A percentile compares a stretch with the other conserved stretches of the same genome.
Conservation (phyloP, 1,140 invertebrate species). For the Tetragnatha versicolor region DNA sequence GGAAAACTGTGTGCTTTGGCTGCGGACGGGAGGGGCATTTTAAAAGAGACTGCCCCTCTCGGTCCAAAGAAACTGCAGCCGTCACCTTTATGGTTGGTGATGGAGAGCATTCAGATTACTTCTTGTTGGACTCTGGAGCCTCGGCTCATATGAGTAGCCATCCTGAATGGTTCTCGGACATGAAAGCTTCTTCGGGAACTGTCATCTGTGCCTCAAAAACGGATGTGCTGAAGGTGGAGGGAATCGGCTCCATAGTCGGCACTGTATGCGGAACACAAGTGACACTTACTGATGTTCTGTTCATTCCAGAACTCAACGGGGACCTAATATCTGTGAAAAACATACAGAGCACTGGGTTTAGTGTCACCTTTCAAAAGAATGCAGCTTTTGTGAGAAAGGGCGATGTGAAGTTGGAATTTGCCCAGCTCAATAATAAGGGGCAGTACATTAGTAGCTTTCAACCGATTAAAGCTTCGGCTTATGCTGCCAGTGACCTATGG, state of each 20-base stretch:
- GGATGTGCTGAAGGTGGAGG: neutral
- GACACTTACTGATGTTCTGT: neutral
- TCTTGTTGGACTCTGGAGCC: neutral
- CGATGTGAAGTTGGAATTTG: neutral
- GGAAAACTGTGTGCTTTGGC: neutral
- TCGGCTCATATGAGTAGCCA: neutral
- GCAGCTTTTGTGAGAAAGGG: neutral
- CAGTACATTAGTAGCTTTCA: neutral
- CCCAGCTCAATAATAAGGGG: neutral
- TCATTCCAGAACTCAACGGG: too few relatives aligned
- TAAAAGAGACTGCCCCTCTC: neutral
- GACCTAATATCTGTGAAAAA: neutral
- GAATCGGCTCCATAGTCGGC: neutral
- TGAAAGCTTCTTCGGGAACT: neutral
- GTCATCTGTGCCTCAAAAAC: neutral
- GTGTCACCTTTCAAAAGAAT: neutral
- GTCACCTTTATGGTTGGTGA: neutral
- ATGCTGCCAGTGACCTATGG: neutral
- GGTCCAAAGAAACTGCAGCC: neutral
- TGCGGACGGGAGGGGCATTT: neutral
- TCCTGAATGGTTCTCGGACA: neutral
- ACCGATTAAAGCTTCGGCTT: neutral
- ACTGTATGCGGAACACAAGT: neutral
- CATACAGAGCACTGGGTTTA: neutral
- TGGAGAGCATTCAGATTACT: neutral